Conservation (phyloP, 2,888 invertebrate genomes). For the Micropterix aruncella region DNA sequence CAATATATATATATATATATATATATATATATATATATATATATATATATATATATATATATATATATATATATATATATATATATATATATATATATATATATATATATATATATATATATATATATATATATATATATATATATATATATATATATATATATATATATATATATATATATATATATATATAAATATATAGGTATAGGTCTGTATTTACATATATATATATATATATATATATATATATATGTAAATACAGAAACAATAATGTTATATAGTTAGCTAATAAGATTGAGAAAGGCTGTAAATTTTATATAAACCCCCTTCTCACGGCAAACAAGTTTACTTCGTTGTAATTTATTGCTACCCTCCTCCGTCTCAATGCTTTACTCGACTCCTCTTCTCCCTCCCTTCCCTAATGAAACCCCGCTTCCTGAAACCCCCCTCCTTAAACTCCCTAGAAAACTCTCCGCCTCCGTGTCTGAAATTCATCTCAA, state of each 20-base stretch:
- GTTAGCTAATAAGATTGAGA: not conserved
- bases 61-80: not conserved
- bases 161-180: not conserved
- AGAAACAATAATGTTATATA: no score
- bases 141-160: not conserved
- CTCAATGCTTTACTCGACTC: no score
- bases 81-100: not conserved
- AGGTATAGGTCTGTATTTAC: not conserved
- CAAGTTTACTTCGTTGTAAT: not conserved
- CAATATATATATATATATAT: no score
- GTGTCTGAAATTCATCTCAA: not conserved
- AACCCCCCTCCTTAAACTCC: not conserved
- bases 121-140: not conserved
- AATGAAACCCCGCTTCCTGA: no score
- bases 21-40: no score
- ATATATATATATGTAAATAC: not conserved
- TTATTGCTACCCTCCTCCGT: not conserved
- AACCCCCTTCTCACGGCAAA: not conserved
- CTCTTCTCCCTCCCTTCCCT: no score
- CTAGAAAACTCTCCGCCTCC: not conserved
- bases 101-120: not conserved
- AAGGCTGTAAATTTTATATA: not conserved
- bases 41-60: no score
- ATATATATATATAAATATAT: not conserved
- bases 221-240: not conserved